These are phyloP conservation scores for Iguana delicatissima DNA, from an alignment of 2,797 vertebrate species.

Conservation along the genomic window DNA sequence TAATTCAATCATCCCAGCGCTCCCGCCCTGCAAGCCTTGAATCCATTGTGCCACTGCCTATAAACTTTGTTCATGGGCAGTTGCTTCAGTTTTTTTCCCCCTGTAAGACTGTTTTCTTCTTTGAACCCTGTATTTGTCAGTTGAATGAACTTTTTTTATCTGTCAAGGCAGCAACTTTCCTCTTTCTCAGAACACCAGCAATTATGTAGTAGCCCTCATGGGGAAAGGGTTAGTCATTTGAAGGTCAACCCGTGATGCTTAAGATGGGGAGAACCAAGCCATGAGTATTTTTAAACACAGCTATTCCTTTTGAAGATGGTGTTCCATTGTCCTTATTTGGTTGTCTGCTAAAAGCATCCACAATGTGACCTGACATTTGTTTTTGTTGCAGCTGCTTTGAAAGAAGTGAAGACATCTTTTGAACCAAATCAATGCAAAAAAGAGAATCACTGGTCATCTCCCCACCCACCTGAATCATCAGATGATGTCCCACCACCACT, in stretches of 20 bases:
- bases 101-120: not conserved
- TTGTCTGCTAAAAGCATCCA: not conserved
- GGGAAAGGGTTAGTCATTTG: not conserved
- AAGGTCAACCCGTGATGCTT: not conserved
- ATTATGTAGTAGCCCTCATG: not conserved
- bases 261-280: too few species aligned
- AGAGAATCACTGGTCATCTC: conserved; percentile 3
- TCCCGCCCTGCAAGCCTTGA: not conserved
- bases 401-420: not conserved
- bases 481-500: conserved; percentile 58
- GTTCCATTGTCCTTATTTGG: too few species aligned
- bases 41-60: not conserved
- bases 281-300: not conserved
- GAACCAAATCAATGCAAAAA: not conserved
- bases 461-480: not conserved
- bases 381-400: conserved; percentile 14
- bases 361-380: not conserved
- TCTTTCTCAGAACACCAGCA: not conserved
- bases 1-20: too few species aligned
- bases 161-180: not conserved
- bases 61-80: not conserved
- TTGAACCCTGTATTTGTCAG: not conserved
- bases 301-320: not conserved
- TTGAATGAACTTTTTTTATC: too few species aligned
- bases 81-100: not conserved